Base-by-base conservation (phyloP, 2,888 invertebrate species). In the Megaustenia siamemsis region DNA sequence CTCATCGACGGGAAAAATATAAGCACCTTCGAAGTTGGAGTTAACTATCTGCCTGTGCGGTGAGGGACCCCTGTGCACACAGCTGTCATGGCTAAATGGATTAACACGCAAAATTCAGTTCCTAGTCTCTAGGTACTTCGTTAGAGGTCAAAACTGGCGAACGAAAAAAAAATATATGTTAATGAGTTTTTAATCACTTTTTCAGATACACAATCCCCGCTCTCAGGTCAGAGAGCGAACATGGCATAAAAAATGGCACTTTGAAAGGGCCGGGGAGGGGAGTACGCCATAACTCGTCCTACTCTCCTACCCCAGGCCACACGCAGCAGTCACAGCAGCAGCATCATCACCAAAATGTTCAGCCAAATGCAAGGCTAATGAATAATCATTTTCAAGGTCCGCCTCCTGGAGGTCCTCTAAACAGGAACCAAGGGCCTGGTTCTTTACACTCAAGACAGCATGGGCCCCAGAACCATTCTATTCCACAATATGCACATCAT, bases 311-410 rank as follows among this genome's bases (percentile, higher is more conserved):
- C 10, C 24, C 40, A 12, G 38, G 77, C 45, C 68, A 77, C 18
- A 49, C 35, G 12, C 69, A 60, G 15, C 80, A 69, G n/a, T 63
- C 66, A 28, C 79, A 40, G 12, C 79, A 79, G 5, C 76, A 66
- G 35, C 35, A 68, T 63, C n/a, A n/a, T 49, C 79, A 79, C 38
- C 82, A 75, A 35, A 60, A 49, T 79, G 32, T 75, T 15, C 73
- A 73, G 49, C 73, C 45, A 38, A 56, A 71, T n/a, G 6, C 71
- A 15, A 28, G 78, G 28, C 83, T 56, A 28, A 78, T 78, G 12
- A 84, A 79, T 68, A 84, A 79, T 71, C 83, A 84, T 84, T 84
- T 79, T 56, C 78, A 78, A 56, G 76, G 66, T 4, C 66, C 76
- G 5, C 83, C 79, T 18, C 83, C 83, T 60, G 56, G 60, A 8